Percentiles rank a stretch among this genome's conserved stretches.
These are phyloP conservation scores for Donacobius atricapilla DNA, from an alignment of 2,113 vertebrate genomes.

Conservation along the genomic window DNA sequence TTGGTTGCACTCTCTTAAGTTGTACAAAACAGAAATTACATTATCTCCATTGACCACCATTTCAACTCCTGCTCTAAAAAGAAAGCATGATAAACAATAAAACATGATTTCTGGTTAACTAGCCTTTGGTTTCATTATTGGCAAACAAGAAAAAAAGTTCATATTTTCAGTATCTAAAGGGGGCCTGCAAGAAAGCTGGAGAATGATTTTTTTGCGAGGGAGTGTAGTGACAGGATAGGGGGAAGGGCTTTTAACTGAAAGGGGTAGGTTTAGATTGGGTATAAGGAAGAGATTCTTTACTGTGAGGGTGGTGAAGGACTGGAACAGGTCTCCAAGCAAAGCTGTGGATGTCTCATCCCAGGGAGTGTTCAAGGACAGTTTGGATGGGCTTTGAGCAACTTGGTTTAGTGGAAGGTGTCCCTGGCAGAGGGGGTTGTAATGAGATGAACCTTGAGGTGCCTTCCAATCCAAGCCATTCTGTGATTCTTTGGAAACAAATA, in stretches of 20 bases:
- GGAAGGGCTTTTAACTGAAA: neutral
- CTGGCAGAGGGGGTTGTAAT: neutral
- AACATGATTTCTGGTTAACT: neutral
- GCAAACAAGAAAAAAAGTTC: neutral
- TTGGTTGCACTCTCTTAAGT: neutral
- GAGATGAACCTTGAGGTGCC: neutral
- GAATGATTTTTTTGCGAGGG: neutral
- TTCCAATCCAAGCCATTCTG: neutral
- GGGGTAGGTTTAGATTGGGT: neutral
- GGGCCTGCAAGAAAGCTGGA: neutral
- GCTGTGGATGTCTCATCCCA: neutral
- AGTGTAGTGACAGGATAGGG: rapidly evolving
- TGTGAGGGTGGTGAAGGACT: neutral
- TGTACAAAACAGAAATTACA: neutral
- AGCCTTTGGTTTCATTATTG: neutral
- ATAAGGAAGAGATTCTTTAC: neutral
- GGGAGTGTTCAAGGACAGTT: neutral
- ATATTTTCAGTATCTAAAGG: neutral
- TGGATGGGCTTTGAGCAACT: neutral
- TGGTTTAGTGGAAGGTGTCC: neutral
- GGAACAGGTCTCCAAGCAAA: neutral
- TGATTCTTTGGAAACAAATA: neutral
- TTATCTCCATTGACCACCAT: neutral
- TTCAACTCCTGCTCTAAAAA: neutral
- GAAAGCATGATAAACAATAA: neutral